Conservation (phyloP, 2,113 vertebrate genomes). For the Saguinus imperator region DNA sequence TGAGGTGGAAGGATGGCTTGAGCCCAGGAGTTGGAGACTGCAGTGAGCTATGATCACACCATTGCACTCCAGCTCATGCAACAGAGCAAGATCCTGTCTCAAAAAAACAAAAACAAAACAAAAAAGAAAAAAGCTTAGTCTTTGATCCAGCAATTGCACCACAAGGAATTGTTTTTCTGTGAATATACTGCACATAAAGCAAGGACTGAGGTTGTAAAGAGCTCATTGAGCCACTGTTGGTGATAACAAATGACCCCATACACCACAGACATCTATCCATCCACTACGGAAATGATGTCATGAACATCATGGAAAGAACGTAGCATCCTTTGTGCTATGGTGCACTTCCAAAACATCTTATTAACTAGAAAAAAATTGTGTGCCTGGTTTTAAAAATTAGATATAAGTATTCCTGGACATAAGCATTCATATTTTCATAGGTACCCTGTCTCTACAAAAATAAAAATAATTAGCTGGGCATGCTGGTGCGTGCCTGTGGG, state of each 20-base stretch:
- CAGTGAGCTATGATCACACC: no score
- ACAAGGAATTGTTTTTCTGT: neutral
- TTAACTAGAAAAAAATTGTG: neutral
- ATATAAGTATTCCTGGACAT: neutral
- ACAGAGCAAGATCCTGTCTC: no score
- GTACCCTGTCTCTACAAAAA: no score
- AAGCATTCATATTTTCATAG: neutral
- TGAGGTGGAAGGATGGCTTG: no score
- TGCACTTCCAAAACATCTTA: neutral
- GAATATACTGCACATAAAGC: no score
- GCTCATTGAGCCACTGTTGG: fast-evolving
- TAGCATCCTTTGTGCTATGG: neutral
- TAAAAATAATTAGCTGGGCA: no score
- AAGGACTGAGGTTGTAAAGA: neutral
- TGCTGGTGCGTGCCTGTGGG: no score
- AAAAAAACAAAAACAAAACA: no score
- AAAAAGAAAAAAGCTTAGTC: neutral
- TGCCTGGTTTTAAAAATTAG: neutral
- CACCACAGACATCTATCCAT: neutral
- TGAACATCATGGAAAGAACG: neutral
- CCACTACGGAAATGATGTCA: fast-evolving
- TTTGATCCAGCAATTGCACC: neutral
- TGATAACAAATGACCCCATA: neutral
- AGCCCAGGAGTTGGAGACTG: no score
- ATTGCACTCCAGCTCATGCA: no score